Conservation (phyloP, 2,797 vertebrate genomes). For the Lepus townsendii region DNA sequence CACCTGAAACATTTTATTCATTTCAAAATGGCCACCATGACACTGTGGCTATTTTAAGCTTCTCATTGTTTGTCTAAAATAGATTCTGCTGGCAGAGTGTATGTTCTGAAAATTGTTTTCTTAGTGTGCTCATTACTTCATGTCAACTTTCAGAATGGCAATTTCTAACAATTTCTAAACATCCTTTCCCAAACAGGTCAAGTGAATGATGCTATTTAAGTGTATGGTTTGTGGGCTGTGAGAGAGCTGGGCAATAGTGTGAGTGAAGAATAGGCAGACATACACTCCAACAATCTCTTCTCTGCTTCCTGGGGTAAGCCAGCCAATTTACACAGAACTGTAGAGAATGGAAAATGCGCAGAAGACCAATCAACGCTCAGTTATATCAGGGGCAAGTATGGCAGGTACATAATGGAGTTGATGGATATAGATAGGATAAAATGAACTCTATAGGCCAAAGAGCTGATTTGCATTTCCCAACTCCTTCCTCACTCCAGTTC, state of each 20-base stretch:
- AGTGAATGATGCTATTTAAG: conserved; percentile 50
- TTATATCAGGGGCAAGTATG: not conserved
- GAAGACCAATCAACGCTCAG: not conserved
- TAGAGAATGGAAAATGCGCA: not conserved
- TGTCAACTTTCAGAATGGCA: conserved; percentile 61
- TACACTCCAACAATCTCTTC: not conserved
- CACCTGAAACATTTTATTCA: conserved; percentile 76
- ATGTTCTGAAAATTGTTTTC: conserved; percentile 67
- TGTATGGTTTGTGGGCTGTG: not conserved
- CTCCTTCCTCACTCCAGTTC: not conserved
- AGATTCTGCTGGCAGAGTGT: conserved; percentile 66
- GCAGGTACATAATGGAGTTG: not conserved
- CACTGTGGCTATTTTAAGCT: conserved; percentile 76
- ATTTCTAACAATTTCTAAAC: conserved; percentile 68
- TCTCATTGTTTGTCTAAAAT: conserved; percentile 83
- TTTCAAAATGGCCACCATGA: conserved; percentile 71
- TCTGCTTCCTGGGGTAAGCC: not conserved
- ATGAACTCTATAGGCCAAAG: not conserved
- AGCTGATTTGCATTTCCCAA: not conserved
- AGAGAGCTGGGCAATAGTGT: not conserved
- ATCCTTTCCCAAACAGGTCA: conserved; percentile 68
- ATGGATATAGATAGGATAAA: not conserved
- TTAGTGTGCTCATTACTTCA: conserved; percentile 72
- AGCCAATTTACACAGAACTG: not conserved
- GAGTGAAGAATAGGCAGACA: not conserved